These are phyloP conservation scores for Phalacrocorax brasilianus DNA, from an alignment of 2,113 vertebrate genomes.

Conservation along the genomic window DNA sequence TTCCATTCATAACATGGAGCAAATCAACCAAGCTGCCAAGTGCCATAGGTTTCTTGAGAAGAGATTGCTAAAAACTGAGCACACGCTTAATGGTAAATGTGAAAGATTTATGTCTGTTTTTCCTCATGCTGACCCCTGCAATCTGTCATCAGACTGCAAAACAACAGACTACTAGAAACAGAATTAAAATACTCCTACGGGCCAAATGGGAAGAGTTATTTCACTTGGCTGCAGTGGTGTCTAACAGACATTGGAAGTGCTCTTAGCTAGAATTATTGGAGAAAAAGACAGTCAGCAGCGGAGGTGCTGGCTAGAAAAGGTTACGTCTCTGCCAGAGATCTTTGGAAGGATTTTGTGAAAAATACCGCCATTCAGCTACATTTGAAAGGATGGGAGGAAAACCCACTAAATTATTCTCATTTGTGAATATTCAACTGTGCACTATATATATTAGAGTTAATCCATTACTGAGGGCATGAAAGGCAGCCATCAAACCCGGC, in stretches of 20 bases:
- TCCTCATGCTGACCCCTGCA: not conserved
- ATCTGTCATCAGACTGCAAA: not conserved
- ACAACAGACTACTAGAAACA: not conserved
- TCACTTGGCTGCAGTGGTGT: not conserved
- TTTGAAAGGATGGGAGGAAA: not conserved
- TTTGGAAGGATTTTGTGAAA: not conserved
- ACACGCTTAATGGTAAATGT: not conserved
- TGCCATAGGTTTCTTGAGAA: not conserved
- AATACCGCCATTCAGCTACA: not conserved
- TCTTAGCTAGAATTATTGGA: not conserved
- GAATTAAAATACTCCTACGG: not conserved
- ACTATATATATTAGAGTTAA: not conserved
- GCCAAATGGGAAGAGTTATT: constrained; percentile 34
- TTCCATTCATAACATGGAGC: not conserved
- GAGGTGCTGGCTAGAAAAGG: not conserved
- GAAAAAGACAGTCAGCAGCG: not conserved
- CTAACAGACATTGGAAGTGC: not conserved
- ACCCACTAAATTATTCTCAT: not conserved
- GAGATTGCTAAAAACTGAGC: not conserved
- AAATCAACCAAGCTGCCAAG: constrained; percentile 1
- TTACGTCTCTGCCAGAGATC: not conserved
- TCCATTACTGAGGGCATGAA: not conserved
- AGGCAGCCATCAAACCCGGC: not conserved
- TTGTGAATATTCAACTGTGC: not conserved
- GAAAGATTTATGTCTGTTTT: constrained; percentile 10